Evolutionary conservation across 2,113 vertebrate genomes (phyloP).

Genomic region (Vulpes ferrilata): DNA sequence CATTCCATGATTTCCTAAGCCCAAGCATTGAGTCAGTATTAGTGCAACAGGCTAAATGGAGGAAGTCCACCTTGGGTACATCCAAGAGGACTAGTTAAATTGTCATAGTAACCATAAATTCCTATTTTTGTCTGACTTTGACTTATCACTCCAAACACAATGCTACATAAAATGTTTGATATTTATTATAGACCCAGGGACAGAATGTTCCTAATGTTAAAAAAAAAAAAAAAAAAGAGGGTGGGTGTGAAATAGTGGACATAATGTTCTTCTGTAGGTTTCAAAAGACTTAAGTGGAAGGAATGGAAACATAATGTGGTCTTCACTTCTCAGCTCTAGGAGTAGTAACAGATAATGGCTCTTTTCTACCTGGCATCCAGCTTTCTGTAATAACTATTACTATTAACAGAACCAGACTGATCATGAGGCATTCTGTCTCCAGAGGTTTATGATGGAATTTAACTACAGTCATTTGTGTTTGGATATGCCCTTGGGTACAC

Average conservation of each 20-base stretch:
- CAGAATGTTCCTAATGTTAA: not conserved
- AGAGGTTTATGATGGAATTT: not conserved
- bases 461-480: not conserved
- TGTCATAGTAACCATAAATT: not conserved
- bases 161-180: conserved; percentile 29
- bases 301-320: not conserved
- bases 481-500: not conserved
- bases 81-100: not conserved
- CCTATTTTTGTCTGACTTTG: not conserved
- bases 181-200: not conserved
- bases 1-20: not conserved
- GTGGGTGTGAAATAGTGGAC: not conserved
- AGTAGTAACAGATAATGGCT: not conserved
- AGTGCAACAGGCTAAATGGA: not conserved
- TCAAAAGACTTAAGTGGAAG: not conserved
- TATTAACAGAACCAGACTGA: not conserved
- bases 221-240: not conserved
- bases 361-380: not conserved
- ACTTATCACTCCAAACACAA: conserved; percentile 12
- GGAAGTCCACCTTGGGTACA: not conserved
- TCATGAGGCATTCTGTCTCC: not conserved
- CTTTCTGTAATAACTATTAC: not conserved
- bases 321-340: not conserved
- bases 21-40: not conserved
- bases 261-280: not conserved